These are phyloP conservation scores for Gryllus longicercus DNA, from an alignment of 2,888 invertebrate genomes.

Conservation along the genomic window DNA sequence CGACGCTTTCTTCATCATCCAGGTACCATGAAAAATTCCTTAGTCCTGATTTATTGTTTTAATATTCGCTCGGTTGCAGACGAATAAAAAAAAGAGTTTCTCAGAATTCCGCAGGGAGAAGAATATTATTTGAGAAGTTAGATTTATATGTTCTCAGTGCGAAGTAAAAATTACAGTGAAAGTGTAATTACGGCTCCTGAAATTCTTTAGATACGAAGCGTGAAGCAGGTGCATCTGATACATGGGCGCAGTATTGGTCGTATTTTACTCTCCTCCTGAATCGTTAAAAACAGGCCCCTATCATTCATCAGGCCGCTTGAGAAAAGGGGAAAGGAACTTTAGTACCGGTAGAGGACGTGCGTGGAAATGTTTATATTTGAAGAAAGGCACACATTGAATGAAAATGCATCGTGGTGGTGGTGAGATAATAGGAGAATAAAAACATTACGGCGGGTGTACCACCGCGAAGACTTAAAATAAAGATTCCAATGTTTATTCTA, in stretches of 20 bases:
- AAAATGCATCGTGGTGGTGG: no score
- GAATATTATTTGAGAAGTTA: neutral
- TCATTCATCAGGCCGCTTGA: no score
- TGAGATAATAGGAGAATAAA: no score
- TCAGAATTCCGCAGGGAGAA: neutral
- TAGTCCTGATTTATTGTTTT: conserved; percentile 1
- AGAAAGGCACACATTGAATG: no score
- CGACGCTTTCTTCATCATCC: no score
- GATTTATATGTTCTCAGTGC: neutral
- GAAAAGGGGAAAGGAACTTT: no score
- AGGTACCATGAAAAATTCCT: neutral
- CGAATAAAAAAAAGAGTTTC: neutral
- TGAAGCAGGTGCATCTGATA: neutral
- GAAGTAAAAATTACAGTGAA: neutral
- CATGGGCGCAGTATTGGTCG: neutral
- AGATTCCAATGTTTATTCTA: no score
- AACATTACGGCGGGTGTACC: no score
- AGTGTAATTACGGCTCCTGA: neutral
- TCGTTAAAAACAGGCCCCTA: no score
- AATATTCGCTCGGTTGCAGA: neutral
- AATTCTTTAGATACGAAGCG: neutral
- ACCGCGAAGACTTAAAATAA: no score
- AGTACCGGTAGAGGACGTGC: no score
- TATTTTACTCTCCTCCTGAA: neutral
- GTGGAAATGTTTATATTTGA: no score